Conservation (phyloP, 1,140 invertebrate species). For the Bombus fervidus region DNA sequence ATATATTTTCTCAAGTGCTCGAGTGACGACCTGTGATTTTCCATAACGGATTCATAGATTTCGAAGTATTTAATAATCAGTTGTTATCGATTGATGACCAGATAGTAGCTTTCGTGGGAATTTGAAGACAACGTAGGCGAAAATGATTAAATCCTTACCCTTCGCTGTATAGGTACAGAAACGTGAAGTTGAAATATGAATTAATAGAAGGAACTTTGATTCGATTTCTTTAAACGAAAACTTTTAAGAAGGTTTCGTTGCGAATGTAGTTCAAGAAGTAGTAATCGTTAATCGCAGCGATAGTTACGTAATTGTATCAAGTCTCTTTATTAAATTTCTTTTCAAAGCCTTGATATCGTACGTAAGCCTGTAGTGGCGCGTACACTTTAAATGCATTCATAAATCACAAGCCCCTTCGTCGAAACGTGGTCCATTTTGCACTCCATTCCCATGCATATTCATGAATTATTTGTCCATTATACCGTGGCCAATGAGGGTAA, state of each 20-base stretch:
- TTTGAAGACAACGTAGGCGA: background rate
- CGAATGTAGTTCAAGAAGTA: background rate
- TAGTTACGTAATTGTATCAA: background rate
- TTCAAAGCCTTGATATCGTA: background rate
- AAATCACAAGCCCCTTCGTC: slow-evolving; percentile 15
- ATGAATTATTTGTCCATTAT: slow-evolving; percentile 30
- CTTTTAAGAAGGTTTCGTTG: background rate
- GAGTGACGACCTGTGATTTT: slow-evolving; percentile 10
- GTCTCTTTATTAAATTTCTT: background rate
- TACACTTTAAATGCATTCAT: slow-evolving; percentile 25
- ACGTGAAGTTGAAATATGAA: too few relatives aligned
- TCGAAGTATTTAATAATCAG: background rate
- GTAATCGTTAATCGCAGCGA: background rate
- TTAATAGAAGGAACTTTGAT: background rate
- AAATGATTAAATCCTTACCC: too few relatives aligned
- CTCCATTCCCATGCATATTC: slow-evolving; percentile 21
- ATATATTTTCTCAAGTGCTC: background rate
- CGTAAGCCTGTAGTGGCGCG: background rate
- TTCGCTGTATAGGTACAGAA: background rate
- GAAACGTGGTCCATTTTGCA: slow-evolving; percentile 21
- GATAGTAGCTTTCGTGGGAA: background rate
- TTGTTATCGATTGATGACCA: background rate
- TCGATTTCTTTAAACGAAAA: background rate
- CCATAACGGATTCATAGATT: slow-evolving; percentile 22
- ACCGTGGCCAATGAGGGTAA: background rate